These are phyloP conservation scores for Nymphalis io DNA, from an alignment of 1,140 invertebrate genomes.

Conservation along the genomic window DNA sequence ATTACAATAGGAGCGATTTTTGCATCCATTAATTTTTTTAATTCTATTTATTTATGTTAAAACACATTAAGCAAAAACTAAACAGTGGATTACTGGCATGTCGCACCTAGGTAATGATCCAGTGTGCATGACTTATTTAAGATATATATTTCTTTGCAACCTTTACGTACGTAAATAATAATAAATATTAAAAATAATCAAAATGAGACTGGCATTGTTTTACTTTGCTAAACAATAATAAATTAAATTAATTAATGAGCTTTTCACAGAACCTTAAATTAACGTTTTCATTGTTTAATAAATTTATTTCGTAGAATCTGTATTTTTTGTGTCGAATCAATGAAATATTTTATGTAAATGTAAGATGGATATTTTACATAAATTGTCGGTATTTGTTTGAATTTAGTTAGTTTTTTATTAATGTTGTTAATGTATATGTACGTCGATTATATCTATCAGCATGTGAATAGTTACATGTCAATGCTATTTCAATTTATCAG, in stretches of 20 bases:
- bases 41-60: constrained; percentile 6
- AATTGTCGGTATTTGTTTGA: too few species aligned
- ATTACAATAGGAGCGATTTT: constrained; percentile 3
- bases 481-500: constrained; percentile 5
- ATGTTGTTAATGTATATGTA: not conserved
- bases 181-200: constrained; percentile 8
- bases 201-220: constrained; percentile 6
- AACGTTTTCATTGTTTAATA: not conserved
- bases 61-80: constrained; percentile 10
- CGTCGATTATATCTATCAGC: not conserved
- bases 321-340: not conserved
- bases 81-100: constrained; percentile 16
- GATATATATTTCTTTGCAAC: not conserved
- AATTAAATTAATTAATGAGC: constrained; percentile 9
- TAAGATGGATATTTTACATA: not conserved
- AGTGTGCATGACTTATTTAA: constrained; percentile 6
- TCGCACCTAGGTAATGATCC: constrained; percentile 1
- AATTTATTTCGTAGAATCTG: not conserved
- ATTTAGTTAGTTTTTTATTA: not conserved
- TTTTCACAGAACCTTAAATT: constrained; percentile 6
- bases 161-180: constrained; percentile 2
- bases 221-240: constrained; percentile 14
- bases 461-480: not conserved
- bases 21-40: not conserved
- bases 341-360: too few species aligned